A percentile compares a stretch with the other conserved stretches of the same genome.
Conservation (phyloP, 2,888 invertebrate species). For the Drosophila austrosaltans region DNA sequence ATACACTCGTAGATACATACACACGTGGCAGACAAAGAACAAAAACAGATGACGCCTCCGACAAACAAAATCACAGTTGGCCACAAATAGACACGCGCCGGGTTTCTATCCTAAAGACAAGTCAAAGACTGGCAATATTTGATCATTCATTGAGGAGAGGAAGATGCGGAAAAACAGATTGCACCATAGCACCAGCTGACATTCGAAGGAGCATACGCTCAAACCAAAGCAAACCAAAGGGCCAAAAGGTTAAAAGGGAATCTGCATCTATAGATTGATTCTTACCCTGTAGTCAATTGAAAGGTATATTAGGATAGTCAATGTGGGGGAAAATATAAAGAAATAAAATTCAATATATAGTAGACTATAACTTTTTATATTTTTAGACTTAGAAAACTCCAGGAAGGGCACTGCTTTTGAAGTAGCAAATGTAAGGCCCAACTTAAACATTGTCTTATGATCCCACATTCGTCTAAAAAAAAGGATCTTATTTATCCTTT, state of each 20-base stretch:
- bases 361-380: no score
- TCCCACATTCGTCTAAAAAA: no score
- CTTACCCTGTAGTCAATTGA: neutral
- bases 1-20: slow-evolving; percentile 1
- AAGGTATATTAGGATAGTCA: neutral
- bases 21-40: slow-evolving; percentile 45
- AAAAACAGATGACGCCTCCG: slow-evolving; percentile 58
- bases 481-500: no score
- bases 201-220: slow-evolving; percentile 27
- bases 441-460: no score
- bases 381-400: no score
- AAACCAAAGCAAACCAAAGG: slow-evolving; percentile 40
- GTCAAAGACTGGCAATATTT: slow-evolving; percentile 65
- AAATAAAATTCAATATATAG: no score
- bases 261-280: slow-evolving; percentile 41
- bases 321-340: no score
- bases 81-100: slow-evolving; percentile 73
- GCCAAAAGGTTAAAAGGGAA: slow-evolving; percentile 55
- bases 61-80: slow-evolving; percentile 75
- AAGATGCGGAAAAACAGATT: slow-evolving; percentile 62
- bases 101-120: slow-evolving; percentile 34
- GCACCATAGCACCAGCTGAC: slow-evolving; percentile 72
- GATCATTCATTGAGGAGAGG: slow-evolving; percentile 40
- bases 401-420: no score
- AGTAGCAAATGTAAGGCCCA: no score